Conservation (phyloP, 2,797 vertebrate species). For the Sebastes wilsoni region DNA sequence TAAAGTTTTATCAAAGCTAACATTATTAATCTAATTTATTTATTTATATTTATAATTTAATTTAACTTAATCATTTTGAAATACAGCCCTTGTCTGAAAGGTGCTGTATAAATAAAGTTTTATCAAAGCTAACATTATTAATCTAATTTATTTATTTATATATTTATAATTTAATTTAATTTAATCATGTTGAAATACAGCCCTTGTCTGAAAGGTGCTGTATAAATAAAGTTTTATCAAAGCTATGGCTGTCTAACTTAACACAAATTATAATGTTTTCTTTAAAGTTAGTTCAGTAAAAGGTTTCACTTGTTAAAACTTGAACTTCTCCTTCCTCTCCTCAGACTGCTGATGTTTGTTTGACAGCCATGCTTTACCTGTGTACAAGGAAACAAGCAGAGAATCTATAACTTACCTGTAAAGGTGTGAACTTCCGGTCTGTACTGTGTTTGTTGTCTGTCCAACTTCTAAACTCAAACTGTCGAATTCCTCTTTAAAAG, state of each 20-base stretch:
- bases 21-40: too few species aligned
- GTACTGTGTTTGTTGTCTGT: accelerated
- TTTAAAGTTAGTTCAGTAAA: neutral
- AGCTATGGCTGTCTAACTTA: neutral
- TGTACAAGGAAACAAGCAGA: neutral
- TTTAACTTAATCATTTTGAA: too few species aligned
- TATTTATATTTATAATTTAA: too few species aligned
- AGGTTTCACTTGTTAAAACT: neutral
- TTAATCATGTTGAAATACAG: too few species aligned
- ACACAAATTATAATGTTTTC: neutral
- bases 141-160: too few species aligned
- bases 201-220: too few species aligned
- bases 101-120: too few species aligned
- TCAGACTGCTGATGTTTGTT: neutral
- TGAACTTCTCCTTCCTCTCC: neutral
- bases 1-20: too few species aligned
- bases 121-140: too few species aligned
- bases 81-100: too few species aligned
- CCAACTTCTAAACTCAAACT: neutral
- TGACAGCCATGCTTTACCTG: neutral
- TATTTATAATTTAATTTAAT: too few species aligned
- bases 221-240: neutral
- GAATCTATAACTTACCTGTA: conserved; percentile 30
- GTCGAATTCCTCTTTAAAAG: neutral
- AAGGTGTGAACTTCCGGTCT: conserved; percentile 7